phyloP scores from a whole-genome alignment of 2,113 vertebrate genomes.

The Aythya baeri region DNA sequence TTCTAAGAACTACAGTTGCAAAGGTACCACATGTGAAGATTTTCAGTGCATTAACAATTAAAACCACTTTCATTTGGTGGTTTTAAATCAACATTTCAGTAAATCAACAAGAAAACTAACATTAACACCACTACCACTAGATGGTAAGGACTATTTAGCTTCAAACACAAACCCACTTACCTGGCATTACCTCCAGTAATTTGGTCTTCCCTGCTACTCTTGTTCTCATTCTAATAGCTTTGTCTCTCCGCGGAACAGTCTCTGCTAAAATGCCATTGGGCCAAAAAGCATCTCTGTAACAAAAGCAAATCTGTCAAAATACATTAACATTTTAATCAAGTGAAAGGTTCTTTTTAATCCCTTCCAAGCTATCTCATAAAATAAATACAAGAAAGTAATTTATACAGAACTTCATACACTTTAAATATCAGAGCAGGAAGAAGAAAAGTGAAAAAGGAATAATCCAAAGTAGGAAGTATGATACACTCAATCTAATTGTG shows the following conservation, averaged over 20 bases:
- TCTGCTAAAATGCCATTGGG: slow-evolving; percentile 98
- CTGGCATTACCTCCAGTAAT: slow-evolving; percentile 96
- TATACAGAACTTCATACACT: background rate
- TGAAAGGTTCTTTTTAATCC: background rate
- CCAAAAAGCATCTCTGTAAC: slow-evolving; percentile 94
- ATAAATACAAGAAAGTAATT: background rate
- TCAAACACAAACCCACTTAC: slow-evolving; percentile 68
- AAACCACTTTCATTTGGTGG: background rate
- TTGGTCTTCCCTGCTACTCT: slow-evolving; percentile 95
- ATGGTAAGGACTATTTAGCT: background rate
- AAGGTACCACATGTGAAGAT: background rate
- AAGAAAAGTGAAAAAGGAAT: background rate
- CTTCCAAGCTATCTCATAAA: background rate
- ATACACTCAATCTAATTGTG: background rate
- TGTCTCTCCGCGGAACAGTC: slow-evolving; percentile 88
- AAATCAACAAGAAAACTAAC: background rate
- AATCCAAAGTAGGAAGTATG: background rate
- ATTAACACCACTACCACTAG: background rate
- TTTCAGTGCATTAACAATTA: background rate
- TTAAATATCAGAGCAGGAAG: background rate
- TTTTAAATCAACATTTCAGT: background rate
- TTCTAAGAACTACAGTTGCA: background rate
- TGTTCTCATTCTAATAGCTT: slow-evolving; percentile 94
- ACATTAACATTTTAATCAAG: slow-evolving; percentile 1
- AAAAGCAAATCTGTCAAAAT: slow-evolving; percentile 53